Conservation (phyloP, 2,888 invertebrate species). For the Rotaria socialis region DNA sequence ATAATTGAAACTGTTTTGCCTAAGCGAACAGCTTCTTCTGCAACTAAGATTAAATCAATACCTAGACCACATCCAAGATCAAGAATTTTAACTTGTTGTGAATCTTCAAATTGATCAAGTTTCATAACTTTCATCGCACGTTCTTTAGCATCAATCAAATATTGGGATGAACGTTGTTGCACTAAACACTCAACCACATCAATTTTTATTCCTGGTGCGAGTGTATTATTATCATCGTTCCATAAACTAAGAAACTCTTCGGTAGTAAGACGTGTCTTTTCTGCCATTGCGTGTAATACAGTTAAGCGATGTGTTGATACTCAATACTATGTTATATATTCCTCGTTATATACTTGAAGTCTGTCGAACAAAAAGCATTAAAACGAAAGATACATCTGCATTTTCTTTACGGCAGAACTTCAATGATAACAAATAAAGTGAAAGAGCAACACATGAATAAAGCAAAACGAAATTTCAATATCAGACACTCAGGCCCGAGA, state of each 20-base stretch:
- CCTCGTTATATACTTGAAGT: too few species aligned
- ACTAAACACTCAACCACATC: not conserved
- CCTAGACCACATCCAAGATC: not conserved
- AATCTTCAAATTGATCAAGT: not conserved
- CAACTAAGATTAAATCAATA: not conserved
- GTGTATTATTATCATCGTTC: not conserved
- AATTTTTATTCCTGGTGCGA: not conserved
- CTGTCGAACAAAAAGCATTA: too few species aligned
- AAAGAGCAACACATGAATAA: too few species aligned
- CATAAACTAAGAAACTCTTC: not conserved
- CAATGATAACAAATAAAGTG: too few species aligned
- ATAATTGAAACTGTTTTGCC: not conserved
- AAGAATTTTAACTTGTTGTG: slow-evolving; percentile 3
- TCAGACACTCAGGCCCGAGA: too few species aligned
- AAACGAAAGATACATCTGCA: too few species aligned
- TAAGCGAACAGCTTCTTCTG: not conserved
- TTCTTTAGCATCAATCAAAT: not conserved
- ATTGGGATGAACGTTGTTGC: not conserved
- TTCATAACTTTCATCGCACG: not conserved
- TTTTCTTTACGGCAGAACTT: too few species aligned
- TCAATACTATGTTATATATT: too few species aligned
- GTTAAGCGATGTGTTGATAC: too few species aligned
- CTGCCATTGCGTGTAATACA: not conserved
- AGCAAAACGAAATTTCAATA: too few species aligned
- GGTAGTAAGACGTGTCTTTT: not conserved